Base-by-base conservation (phyloP, 2,888 invertebrate genomes). In the Euspilapteryx auroguttella region DNA sequence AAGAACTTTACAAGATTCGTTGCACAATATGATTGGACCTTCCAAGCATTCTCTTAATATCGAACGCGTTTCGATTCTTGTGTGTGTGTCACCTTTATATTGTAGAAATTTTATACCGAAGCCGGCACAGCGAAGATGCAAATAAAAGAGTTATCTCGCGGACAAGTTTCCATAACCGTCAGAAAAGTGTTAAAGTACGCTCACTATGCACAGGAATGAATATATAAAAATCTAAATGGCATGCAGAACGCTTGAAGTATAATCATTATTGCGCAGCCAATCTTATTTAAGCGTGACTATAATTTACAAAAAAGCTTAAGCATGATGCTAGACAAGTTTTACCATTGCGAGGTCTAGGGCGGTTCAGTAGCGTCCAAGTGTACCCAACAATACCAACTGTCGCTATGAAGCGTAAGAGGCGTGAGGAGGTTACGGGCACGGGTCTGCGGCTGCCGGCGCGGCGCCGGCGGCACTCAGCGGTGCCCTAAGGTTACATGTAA, bases 261-360 rank as follows among this genome's bases (percentile, higher is more conserved):
- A 71, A 73, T 75, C 73, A 75, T 71, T 71, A 75, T 76, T 73
- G 75, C 69, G 73, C 73, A 73, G 75, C 73, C 75, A 73, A 73
- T 71, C 75, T 73, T 63, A 63, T 69, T 65, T 63, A 76, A 76
- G 75, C 73, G 73, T 73, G 75, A 71, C 75, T 75, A 75, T 75
- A 71, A 63, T 73, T 66, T 75, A 75, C 73, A 75, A 71, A 71
- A 66, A 75, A 73, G 71, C 71, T 75, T 45, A 73, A 75, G 75
- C 75, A 75, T 73, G 75, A 75, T 73, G 71, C 75, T 73, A 71
- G 68, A 69, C 68, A 73, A 69, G 55, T 71, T 68, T 64, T 66
- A 69, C 73, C 68, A 69, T 73, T 71, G 65, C 71, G 58, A 66
- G 73, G 71, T 69, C 69, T 55, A 17, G 17, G 17, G 17, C 17